Base-by-base conservation (phyloP, 2,113 vertebrate genomes). In the Chascanopsetta lugubris region DNA sequence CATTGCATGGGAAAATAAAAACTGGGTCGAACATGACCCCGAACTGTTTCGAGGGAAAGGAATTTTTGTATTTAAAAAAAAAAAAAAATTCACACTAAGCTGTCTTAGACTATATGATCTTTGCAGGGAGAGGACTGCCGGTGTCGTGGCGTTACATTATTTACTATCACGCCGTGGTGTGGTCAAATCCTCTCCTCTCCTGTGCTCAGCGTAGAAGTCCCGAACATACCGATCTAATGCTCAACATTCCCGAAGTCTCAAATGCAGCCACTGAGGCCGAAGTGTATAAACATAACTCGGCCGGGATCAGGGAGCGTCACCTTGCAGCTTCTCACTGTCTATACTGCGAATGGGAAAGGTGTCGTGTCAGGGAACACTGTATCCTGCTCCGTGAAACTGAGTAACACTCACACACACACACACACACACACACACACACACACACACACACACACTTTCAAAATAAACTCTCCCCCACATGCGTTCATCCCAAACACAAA, bases 141-240 rank as follows among this genome's bases (percentile, higher is more conserved):
- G 30, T 38, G 51, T 46, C 8, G 29, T 47, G n/a, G 26, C 25
- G 18, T 22, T 2, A 0, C n/a, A 18, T 51, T 17, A 30, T 56
- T 69, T 29, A 18, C 10, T 21, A n/a, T 55, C 32, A 36, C 7
- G 69, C 0, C 0, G 9, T 12, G 30, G 24, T 42, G n/a, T 38
- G 25, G 46, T 51, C 46, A 20, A n/a, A n/a, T 24, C 55, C 8
- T 12, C 22, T 53, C 25, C 1, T 2, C 9, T 21, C 15, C 32
- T 6, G 59, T 2, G 45, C 25, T 20, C 12, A 5, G 10, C 27
- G 20, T 21, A 42, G 8, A 15, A 10, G 45, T 26, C 34, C 45
- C 54, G 63, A 75, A 79, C 72, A 64, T 62, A 77, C 45, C 46
- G 61, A 75, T 81, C 61, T 59, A 32, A 62, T 69, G 27, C 17